Evolutionary conservation across 2,113 vertebrate species (phyloP), one percentile per base, ranked within the genome.

Genomic region (Pongo abelii): DNA sequence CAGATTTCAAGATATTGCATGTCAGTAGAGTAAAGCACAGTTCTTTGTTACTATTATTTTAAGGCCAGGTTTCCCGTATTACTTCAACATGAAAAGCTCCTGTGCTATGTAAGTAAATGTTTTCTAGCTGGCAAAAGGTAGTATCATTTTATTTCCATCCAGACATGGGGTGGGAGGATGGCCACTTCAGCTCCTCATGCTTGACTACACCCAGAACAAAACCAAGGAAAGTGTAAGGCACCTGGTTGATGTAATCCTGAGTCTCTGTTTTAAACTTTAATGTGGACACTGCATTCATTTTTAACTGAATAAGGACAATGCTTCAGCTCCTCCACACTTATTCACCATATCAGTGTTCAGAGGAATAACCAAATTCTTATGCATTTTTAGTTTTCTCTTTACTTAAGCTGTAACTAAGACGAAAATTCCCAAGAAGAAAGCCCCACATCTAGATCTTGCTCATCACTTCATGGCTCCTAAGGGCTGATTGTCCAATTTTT

Each of bases 11-110:
- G 57, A 97, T 97, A 97, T 35, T 97, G 84, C 95, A 92, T 98
- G 83, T 95, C 87, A 97, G 94, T 96, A 80, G 83, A 89, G 84
- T 97, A 96, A 50, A 96, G 97, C 32, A 69, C 80, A 91, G 74
- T 83, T 96, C 96, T 95, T 97, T 98, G 93, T 91, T 95, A 94
- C 98, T 97, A 89, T 81, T 97, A 94, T 98, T 98, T 96, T 97
- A 98, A 98, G 97, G 92, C 97, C 78, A 95, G 92, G 75, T 96
- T 96, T 94, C 69, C 79, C 93, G 91, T 96, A 23, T 97, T 88
- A 94, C 96, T 98, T 96, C 96, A 86, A 98, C 88, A 84, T 89
- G 85, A 90, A 96, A 97, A 93, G 94, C 83, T 92, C 87, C 96
- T 79, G 13, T 88, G 30, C 96, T 57, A 5, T 94, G 10, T 64